Evolutionary conservation across 1,140 invertebrate species (phyloP), one percentile per base, ranked within the genome.

Genomic region (Papilio machaon): DNA sequence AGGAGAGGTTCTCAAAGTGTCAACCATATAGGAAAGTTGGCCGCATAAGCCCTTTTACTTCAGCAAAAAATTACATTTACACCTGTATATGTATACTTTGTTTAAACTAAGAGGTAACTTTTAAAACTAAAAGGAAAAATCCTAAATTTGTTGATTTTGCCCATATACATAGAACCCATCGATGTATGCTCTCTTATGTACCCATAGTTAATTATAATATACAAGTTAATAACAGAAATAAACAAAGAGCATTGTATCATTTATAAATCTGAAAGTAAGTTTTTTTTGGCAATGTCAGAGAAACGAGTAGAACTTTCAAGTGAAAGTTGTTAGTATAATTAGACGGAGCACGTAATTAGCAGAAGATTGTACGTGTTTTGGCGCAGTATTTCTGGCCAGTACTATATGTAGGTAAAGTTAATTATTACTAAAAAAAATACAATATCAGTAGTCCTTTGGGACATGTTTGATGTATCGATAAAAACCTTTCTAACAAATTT

Each of bases 281-380:
- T 70, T 64, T 67, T 70, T 70, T 67, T 35, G 30, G 23, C 30
- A 70, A 64, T 64, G 64, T 13, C 11, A 70, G 64, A 70, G 64
- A 35, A 70, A 35, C 30, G 35, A 23, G 5, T 38, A 67, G 23
- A 67, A 67, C 64, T 67, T 67, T 67, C 64, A 67, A 75, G 81
- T 60, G 80, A 82, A 74, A 79, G 81, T 78, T 78, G 77, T 73
- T 73, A 79, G 67, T 82, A 82, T 82, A 82, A 82, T 82, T 82
- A 82, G 64, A 60, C 77, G 60, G 60, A 46, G 81, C 43, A 46
- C n/a, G 23, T 75, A 82, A 82, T 82, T 82, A 82, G 70, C 49
- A 19, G 11, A 11, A 15, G 81, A 75, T 79, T 82, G 76, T 79
- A 54, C 52, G 58, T 38, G 3, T 67, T 82, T 82, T 73, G 78